Conservation (phyloP, 2,888 invertebrate species). For the Malthinus flaveolus region DNA sequence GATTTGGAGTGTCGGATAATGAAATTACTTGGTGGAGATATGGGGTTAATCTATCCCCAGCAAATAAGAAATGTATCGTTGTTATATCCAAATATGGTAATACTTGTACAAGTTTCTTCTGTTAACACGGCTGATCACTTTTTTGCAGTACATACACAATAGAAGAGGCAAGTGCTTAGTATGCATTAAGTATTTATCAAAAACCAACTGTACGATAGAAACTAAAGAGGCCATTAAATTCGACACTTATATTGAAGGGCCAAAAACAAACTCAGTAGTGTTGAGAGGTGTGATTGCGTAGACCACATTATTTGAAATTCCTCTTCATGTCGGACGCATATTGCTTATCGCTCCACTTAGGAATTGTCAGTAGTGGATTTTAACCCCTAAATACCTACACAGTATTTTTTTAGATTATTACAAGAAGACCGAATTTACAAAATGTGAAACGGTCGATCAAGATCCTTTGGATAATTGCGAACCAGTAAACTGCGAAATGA, state of each 20-base stretch:
- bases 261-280: neutral
- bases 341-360: too few species aligned
- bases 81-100: slow-evolving; percentile 52
- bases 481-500: slow-evolving; percentile 60
- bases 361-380: too few species aligned
- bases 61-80: slow-evolving; percentile 47
- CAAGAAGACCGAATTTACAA: slow-evolving; percentile 20
- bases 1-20: slow-evolving; percentile 46
- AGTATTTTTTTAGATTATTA: slow-evolving; percentile 28
- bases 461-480: slow-evolving; percentile 56
- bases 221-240: slow-evolving; percentile 36
- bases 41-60: too few species aligned
- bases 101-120: neutral
- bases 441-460: slow-evolving; percentile 52
- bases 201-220: slow-evolving; percentile 29
- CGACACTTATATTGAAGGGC: slow-evolving; percentile 28
- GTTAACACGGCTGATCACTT: neutral
- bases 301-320: too few species aligned
- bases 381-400: too few species aligned
- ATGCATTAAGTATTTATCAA: slow-evolving; percentile 34
- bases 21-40: slow-evolving; percentile 49
- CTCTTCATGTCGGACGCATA: too few species aligned
- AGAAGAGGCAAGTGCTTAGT: slow-evolving; percentile 39
- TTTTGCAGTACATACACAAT: slow-evolving; percentile 39
- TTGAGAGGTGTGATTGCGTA: slow-evolving; percentile 7